Evolutionary conservation across 2,797 vertebrate genomes (phyloP), one percentile per base, ranked within the genome.

Genomic region (Coccyzus lansbergi): DNA sequence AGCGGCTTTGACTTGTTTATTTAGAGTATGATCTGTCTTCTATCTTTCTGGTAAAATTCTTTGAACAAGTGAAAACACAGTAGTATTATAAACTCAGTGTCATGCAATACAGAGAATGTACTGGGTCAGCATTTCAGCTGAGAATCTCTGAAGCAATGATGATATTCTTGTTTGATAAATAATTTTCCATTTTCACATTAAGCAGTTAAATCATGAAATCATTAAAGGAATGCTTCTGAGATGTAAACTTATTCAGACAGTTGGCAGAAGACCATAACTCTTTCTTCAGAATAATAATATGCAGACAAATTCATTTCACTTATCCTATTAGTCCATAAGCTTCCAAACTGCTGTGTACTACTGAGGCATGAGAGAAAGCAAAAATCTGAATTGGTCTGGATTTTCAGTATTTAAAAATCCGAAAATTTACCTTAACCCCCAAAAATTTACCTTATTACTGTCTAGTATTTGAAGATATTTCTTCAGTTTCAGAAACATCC

Each of bases 381-480:
- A 75, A 82, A 67, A 7, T 4, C 10, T 42, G 9, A 82, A 71
- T 16, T 40, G 1, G 1, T 58, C 31, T 58, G 7, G 65, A 64
- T 83, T 77, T 88, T 68, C 11, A 60, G 2, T 6, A 46, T 42
- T 36, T 48, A 11, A 52, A 91, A 70, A 33, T 19, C 1, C 8
- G 1, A 15, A 64, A 44, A 2, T 46, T 58, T 49, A 31, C 33
- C 7, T 48, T 4, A 38, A 9, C 9, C 12, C 38, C 1, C 8
- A 1, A 14, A 64, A 44, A 2, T 46, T 58, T 49, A 31, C 33
- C 7, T 48, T 4, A 3, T 48, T 64, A 8, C 29, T 59, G 0
- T 44, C 26, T 29, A 38, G 2, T 15, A 28, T 16, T 3, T 28
- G 55, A 15, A 60, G 10, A 22, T 33, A 33, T 22, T 44, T 49